Percentiles rank a stretch among this genome's conserved stretches.
These are phyloP conservation scores for Cheilosia pagana DNA, from an alignment of 2,888 invertebrate genomes.

Conservation along the genomic window DNA sequence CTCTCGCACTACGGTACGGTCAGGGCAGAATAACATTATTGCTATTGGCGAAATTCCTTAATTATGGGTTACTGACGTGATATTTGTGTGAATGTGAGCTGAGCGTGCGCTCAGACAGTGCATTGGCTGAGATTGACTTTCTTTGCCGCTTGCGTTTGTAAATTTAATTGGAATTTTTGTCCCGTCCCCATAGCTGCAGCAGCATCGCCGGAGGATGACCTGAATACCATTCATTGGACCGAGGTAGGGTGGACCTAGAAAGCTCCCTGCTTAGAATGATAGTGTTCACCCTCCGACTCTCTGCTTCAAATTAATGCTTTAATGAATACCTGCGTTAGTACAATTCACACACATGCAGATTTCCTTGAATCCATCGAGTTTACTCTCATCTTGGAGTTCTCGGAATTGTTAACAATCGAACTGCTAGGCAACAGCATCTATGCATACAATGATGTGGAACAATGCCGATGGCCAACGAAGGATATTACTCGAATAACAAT, in stretches of 20 bases:
- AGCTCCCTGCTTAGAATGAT: constrained; percentile 27
- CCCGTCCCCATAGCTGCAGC: not conserved
- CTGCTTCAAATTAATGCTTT: constrained; percentile 59
- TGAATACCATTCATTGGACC: constrained; percentile 34
- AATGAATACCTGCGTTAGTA: constrained; percentile 53
- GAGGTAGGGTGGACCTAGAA: not conserved
- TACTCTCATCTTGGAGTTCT: constrained; percentile 41
- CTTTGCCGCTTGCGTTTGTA: constrained; percentile 29
- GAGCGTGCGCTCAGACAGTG: not conserved
- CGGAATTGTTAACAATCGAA: constrained; percentile 31
- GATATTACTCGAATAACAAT: constrained; percentile 34
- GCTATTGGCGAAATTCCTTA: constrained; percentile 38
- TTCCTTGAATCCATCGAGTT: constrained; percentile 40
- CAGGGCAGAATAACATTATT: constrained; percentile 37
- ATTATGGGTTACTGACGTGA: constrained; percentile 36
- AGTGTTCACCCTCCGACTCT: not conserved
- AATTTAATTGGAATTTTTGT: constrained; percentile 41
- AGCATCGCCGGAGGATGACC: constrained; percentile 36
- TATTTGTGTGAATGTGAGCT: not conserved
- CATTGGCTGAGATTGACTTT: constrained; percentile 16
- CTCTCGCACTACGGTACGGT: constrained; percentile 18
- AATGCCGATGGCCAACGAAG: constrained; percentile 35
- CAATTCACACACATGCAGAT: constrained; percentile 13
- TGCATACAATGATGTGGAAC: constrained; percentile 26
- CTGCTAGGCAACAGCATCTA: constrained; percentile 1